These are phyloP conservation scores for Chironomus striatipennis DNA, from an alignment of 1,140 invertebrate genomes.

Conservation along the genomic window DNA sequence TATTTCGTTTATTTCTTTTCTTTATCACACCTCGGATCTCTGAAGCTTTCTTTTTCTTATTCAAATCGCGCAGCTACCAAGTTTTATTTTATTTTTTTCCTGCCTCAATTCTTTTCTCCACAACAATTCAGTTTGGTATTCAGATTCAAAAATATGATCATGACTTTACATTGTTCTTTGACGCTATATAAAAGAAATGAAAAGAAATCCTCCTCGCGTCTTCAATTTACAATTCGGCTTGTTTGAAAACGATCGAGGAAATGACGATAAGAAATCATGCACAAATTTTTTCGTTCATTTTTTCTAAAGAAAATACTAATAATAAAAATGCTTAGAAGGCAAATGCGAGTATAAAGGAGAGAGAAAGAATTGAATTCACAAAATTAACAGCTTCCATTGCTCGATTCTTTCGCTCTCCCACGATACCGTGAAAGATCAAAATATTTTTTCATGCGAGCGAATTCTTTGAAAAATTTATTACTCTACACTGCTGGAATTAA, in stretches of 20 bases:
- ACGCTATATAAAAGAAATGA: conserved; percentile 5
- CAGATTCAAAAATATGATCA: not conserved
- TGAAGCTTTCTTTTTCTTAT: conserved; percentile 17
- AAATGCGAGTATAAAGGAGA: not conserved
- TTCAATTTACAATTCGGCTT: conserved; percentile 11
- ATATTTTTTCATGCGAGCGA: conserved; percentile 6
- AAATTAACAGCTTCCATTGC: conserved; percentile 13
- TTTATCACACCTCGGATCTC: conserved; percentile 15
- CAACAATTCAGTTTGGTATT: not conserved
- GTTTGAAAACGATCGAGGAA: conserved; percentile 4
- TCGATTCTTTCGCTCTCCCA: not conserved
- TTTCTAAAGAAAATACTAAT: too few species aligned
- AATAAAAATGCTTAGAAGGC: too few species aligned
- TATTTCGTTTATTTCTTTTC: conserved; percentile 21
- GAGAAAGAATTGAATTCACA: not conserved
- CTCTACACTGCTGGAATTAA: conserved; percentile 21
- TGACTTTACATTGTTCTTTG: conserved; percentile 22
- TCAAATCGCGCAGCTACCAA: conserved; percentile 23
- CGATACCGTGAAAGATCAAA: conserved; percentile 19
- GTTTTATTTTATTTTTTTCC: not conserved
- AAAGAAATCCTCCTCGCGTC: conserved; percentile 3
- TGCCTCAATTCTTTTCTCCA: not conserved
- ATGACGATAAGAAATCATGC: conserved; percentile 21
- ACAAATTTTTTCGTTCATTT: not conserved
- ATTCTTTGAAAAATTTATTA: conserved; percentile 19